Evolutionary conservation across 2,888 invertebrate species (phyloP).

Genomic region (Hemicrepidius hirtus): DNA sequence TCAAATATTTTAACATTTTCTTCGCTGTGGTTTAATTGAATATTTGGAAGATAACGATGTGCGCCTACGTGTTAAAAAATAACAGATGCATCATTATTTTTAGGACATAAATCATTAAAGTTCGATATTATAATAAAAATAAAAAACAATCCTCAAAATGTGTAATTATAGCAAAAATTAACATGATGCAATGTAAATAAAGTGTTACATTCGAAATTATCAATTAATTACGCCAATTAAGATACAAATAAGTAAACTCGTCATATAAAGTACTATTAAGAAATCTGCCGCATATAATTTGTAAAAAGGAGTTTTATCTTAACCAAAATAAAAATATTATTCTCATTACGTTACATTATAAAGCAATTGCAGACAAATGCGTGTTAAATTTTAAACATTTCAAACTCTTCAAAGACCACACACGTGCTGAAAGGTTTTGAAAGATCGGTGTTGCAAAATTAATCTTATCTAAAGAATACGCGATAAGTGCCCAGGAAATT

Average conservation of each 20-base stretch:
- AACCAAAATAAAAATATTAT: conserved; percentile 20
- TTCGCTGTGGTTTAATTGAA: neutral
- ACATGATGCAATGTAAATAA: conserved; percentile 23
- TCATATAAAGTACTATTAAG: neutral
- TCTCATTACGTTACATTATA: conserved; percentile 1
- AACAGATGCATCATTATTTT: neutral
- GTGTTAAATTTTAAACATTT: conserved; percentile 7
- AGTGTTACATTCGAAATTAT: conserved; percentile 24
- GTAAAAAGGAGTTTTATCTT: conserved; percentile 7
- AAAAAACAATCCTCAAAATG: neutral
- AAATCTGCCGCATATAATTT: conserved; percentile 7
- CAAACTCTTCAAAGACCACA: conserved; percentile 10
- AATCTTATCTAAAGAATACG: conserved; percentile 3
- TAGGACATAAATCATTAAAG: no score
- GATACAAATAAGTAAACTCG: conserved; percentile 2
- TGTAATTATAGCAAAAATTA: neutral
- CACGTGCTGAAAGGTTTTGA: conserved; percentile 14
- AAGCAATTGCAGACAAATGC: conserved; percentile 9
- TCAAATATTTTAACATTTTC: neutral
- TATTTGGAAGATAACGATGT: neutral
- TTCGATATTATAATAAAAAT: no score
- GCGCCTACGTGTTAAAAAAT: neutral
- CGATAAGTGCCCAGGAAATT: conserved; percentile 1
- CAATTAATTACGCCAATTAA: conserved; percentile 31
- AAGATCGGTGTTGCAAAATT: conserved; percentile 18